These are phyloP conservation scores for Progne subis DNA, from an alignment of 2,113 vertebrate species.

Conservation along the genomic window DNA sequence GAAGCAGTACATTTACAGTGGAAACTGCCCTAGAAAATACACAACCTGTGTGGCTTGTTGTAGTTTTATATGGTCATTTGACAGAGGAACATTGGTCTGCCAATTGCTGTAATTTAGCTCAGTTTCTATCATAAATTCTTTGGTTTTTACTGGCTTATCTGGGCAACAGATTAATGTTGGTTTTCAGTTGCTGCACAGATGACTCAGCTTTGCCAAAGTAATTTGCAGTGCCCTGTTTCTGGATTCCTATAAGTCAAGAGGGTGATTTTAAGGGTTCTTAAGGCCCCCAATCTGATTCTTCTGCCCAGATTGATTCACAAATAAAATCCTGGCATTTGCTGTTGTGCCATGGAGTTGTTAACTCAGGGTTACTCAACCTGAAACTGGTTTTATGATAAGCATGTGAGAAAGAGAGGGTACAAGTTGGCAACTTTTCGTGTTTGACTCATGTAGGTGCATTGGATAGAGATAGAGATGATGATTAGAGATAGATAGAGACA, in stretches of 20 bases:
- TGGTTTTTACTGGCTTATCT: neutral
- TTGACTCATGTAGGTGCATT: neutral
- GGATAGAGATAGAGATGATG: neutral
- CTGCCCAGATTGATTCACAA: neutral
- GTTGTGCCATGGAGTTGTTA: neutral
- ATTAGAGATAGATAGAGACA: too few relatives aligned
- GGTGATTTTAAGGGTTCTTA: neutral
- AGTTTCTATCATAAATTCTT: neutral
- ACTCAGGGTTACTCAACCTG: neutral
- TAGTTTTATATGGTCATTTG: neutral
- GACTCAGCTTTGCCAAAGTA: neutral
- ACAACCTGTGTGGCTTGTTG: neutral
- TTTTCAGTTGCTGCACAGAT: neutral
- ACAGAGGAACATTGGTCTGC: neutral
- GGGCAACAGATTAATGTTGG: neutral
- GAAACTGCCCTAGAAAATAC: neutral
- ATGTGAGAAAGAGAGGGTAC: accelerated
- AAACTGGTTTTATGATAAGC: neutral
- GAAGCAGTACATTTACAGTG: neutral
- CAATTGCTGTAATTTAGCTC: neutral
- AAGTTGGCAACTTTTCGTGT: neutral
- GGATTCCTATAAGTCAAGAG: neutral
- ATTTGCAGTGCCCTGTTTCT: neutral
- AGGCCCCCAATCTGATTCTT: neutral
- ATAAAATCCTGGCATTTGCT: neutral